phyloP scores from a whole-genome alignment of 2,888 invertebrate species.

The Drosophila subquinaria region DNA sequence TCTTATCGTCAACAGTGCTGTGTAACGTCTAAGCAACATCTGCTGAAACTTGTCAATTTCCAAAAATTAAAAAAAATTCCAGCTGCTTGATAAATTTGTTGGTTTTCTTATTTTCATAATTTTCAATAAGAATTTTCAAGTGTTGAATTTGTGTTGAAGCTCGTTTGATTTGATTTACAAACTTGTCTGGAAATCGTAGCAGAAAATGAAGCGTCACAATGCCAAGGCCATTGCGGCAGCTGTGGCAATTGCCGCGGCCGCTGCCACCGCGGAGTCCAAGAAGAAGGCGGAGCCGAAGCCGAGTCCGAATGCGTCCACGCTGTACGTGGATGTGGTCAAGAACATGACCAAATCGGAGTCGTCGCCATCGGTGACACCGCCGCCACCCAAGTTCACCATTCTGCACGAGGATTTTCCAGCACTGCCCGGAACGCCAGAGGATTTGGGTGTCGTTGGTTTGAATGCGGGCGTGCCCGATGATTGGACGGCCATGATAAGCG shows the following conservation, averaged over 20 bases:
- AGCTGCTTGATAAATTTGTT: slow-evolving; percentile 17
- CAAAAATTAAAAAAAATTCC: not conserved
- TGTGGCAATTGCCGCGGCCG: slow-evolving; percentile 36
- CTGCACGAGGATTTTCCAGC: slow-evolving; percentile 66
- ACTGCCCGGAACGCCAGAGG: slow-evolving; percentile 43
- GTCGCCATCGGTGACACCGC: slow-evolving; percentile 14
- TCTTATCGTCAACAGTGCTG: slow-evolving; percentile 7
- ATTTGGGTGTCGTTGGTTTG: not conserved
- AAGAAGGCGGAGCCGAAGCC: slow-evolving; percentile 23
- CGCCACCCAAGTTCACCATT: slow-evolving; percentile 52
- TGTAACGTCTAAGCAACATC: not conserved
- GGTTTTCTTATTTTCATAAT: not conserved
- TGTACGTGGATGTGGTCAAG: slow-evolving; percentile 70
- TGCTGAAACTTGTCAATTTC: not conserved
- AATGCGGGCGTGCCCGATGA: slow-evolving; percentile 39
- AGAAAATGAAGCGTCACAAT: slow-evolving; percentile 60
- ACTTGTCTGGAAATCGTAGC: not conserved
- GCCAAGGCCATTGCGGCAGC: slow-evolving; percentile 44
- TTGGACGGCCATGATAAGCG: slow-evolving; percentile 55
- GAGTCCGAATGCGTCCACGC: slow-evolving; percentile 3
- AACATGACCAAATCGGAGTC: slow-evolving; percentile 40
- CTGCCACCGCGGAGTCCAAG: slow-evolving; percentile 22
- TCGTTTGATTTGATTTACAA: not conserved
- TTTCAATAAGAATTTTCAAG: not conserved
- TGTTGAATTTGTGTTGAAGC: not conserved